Conservation (phyloP, 2,888 invertebrate species). For the Drosophila buzzatii region DNA sequence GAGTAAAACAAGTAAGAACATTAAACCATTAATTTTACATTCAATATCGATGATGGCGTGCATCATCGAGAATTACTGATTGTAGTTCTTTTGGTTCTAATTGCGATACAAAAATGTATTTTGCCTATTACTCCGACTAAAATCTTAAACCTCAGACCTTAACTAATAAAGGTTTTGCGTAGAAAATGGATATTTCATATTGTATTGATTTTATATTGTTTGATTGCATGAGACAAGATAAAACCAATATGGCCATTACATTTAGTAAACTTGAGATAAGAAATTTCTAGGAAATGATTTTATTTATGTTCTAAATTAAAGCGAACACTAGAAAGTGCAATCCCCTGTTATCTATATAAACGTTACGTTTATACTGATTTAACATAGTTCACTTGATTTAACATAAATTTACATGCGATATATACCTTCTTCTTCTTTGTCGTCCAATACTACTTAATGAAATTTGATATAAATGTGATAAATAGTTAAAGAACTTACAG, state of each 20-base stretch:
- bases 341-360: not conserved
- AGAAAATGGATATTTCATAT: no score
- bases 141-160: not conserved
- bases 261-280: not conserved
- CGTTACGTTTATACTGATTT: not conserved
- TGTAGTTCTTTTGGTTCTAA: not conserved
- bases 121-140: not conserved
- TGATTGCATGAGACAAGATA: not conserved
- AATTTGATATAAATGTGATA: no score
- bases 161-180: not conserved
- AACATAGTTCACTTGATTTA: not conserved
- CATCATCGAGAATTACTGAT: no score
- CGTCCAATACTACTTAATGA: no score
- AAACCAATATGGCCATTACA: not conserved
- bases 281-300: not conserved
- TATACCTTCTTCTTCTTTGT: no score
- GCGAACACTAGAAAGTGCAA: not conserved
- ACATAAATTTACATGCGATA: no score
- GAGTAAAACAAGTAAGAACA: not conserved
- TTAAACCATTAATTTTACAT: not conserved
- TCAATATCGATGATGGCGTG: not conserved
- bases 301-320: not conserved
- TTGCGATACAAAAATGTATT: not conserved
- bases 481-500: no score
- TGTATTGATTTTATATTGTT: slow-evolving; percentile 7